These are phyloP conservation scores for Anoplolepis gracilipes DNA, from an alignment of 1,140 invertebrate species.

Conservation along the genomic window DNA sequence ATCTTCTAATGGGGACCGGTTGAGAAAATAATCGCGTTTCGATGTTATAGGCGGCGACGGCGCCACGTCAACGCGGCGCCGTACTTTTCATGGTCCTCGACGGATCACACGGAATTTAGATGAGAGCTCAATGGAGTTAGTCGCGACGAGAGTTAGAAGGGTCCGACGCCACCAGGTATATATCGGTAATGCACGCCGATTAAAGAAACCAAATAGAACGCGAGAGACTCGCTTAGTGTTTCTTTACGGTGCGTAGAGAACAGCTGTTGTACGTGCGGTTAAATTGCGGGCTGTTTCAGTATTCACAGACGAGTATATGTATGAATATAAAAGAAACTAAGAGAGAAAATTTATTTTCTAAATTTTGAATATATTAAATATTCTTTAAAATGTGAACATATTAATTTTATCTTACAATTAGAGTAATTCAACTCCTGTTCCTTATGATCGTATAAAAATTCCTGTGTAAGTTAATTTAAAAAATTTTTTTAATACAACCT, in stretches of 20 bases:
- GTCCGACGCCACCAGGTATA: conserved; percentile 56
- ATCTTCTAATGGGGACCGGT: conserved; percentile 69
- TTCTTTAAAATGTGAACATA: not conserved
- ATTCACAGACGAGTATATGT: not conserved
- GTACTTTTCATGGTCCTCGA: conserved; percentile 47
- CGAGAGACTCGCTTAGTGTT: conserved; percentile 20
- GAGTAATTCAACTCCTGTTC: not conserved
- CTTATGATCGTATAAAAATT: not conserved
- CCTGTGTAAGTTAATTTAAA: not conserved
- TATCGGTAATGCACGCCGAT: conserved; percentile 53
- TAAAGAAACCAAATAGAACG: conserved; percentile 63
- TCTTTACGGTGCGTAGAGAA: conserved; percentile 1
- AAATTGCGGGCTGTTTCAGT: not conserved
- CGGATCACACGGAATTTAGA: conserved; percentile 61
- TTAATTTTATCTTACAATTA: not conserved
- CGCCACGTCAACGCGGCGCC: conserved; percentile 77
- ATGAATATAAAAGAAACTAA: not conserved
- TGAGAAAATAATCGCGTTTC: conserved; percentile 71
- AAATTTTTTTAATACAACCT: too few relatives aligned
- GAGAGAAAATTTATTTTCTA: not conserved
- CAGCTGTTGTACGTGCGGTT: not conserved
- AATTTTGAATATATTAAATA: too few relatives aligned
- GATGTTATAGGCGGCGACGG: conserved; percentile 62
- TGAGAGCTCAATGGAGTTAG: conserved; percentile 32
- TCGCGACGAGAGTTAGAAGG: conserved; percentile 48